Evolutionary conservation across 1,140 invertebrate genomes (phyloP).

Genomic region (Argopecten irradians): DNA sequence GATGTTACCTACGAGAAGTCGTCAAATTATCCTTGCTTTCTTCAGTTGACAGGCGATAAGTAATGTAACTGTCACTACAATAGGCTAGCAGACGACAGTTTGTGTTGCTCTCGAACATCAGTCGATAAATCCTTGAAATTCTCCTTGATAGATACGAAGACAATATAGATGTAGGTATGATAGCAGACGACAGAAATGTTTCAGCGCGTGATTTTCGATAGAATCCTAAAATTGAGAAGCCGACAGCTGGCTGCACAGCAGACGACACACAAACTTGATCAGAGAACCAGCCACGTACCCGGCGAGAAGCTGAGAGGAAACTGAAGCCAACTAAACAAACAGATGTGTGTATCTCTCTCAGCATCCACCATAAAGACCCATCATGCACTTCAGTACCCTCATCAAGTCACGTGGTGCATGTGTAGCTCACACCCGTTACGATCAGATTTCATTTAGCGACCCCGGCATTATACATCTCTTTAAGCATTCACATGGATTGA

Average conservation of each 20-base stretch:
- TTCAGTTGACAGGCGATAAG: no score
- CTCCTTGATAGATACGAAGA: neutral
- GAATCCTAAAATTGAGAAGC: neutral
- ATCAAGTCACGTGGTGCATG: neutral
- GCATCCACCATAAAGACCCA: neutral
- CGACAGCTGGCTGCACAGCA: neutral
- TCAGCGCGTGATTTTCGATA: neutral
- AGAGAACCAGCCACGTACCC: neutral
- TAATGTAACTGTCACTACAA: no score
- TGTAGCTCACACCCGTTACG: neutral
- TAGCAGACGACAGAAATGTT: neutral
- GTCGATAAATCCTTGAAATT: neutral
- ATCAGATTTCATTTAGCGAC: neutral
- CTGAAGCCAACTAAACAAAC: neutral
- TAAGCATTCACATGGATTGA: neutral
- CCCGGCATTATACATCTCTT: neutral
- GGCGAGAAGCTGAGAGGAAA: neutral
- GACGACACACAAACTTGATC: neutral
- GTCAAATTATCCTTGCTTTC: no score
- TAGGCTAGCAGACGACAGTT: neutral
- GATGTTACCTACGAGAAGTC: no score
- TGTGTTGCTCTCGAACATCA: neutral
- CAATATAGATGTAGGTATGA: neutral
- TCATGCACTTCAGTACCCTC: conserved; percentile 20
- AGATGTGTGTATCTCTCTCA: neutral